These are phyloP conservation scores for Ctenoplectra terminalis DNA, from an alignment of 1,140 invertebrate species.

Conservation along the genomic window DNA sequence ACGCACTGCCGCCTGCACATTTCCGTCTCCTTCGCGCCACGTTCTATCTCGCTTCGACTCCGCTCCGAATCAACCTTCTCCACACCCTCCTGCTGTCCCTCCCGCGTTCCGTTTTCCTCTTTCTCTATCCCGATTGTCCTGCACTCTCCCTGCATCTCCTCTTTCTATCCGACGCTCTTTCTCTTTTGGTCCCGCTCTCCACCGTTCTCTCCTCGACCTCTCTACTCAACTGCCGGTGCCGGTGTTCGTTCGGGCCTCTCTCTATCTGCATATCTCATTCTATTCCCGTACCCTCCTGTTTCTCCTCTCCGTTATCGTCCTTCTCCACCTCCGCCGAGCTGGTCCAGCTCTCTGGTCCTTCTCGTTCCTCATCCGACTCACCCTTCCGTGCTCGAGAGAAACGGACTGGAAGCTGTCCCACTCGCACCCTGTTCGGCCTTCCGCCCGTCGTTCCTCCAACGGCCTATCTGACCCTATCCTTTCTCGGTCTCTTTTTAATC, in stretches of 20 bases:
- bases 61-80: conserved; percentile 38
- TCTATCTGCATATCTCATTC: conserved; percentile 65
- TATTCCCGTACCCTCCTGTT: conserved; percentile 52
- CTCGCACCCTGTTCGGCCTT: conserved; percentile 56
- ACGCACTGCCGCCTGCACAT: conserved; percentile 71
- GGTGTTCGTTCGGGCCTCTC: conserved; percentile 52
- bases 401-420: conserved; percentile 68
- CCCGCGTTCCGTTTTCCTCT: conserved; percentile 57
- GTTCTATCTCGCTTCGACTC: conserved; percentile 46
- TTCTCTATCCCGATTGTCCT: conserved; percentile 60
- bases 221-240: conserved; percentile 31
- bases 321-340: conserved; percentile 44
- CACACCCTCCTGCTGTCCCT: conserved; percentile 52
- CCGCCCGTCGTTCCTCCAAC: conserved; percentile 51
- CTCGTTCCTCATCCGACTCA: conserved; percentile 62
- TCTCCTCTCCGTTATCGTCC: conserved; percentile 57
- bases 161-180: conserved; percentile 65
- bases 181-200: conserved; percentile 51
- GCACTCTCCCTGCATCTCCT: conserved; percentile 53
- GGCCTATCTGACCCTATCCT: conserved; percentile 65
- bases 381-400: conserved; percentile 66
- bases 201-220: conserved; percentile 23
- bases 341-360: conserved; percentile 60
- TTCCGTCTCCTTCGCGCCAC: conserved; percentile 65
- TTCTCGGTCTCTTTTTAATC: conserved; percentile 40